Evolutionary conservation across 2,888 invertebrate genomes (phyloP).

Genomic region (Myopa testacea): DNA sequence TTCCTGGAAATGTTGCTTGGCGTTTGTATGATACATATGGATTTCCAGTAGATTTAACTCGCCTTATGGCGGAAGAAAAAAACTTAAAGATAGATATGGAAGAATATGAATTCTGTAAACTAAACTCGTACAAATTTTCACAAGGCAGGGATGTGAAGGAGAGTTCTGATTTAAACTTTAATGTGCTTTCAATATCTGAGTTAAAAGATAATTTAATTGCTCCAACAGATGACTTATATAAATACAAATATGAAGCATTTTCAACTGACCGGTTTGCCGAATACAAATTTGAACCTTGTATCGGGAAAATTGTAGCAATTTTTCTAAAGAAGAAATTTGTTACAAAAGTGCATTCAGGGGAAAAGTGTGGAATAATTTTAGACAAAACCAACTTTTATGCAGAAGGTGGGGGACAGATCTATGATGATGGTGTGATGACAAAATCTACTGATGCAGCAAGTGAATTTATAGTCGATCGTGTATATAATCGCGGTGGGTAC

Average conservation of each 20-base stretch:
- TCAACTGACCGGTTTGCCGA: constrained; percentile 76
- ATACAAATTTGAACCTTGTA: constrained; percentile 81
- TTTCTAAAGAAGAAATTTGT: constrained; percentile 87
- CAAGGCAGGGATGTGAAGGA: constrained; percentile 86
- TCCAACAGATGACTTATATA: constrained; percentile 89
- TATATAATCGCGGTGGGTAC: constrained; percentile 96
- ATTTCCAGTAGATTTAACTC: constrained; percentile 97
- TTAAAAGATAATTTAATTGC: constrained; percentile 82
- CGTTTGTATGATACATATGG: constrained; percentile 98
- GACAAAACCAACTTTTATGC: constrained; percentile 97
- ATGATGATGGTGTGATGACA: constrained; percentile 92
- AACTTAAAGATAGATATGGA: constrained; percentile 87
- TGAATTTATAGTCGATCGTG: constrained; percentile 92
- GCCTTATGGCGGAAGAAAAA: constrained; percentile 97
- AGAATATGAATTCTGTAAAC: constrained; percentile 92
- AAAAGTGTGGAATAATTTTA: constrained; percentile 91
- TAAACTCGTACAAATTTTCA: constrained; percentile 87
- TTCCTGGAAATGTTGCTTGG: constrained; percentile 98
- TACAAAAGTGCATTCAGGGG: constrained; percentile 81
- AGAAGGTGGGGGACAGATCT: constrained; percentile 99
- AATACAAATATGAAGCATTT: constrained; percentile 86
- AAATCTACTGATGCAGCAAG: constrained; percentile 86
- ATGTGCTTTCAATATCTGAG: constrained; percentile 94
- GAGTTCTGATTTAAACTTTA: constrained; percentile 87
- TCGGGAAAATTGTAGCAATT: constrained; percentile 84